phyloP scores from a whole-genome alignment of 2,888 invertebrate species.

The Rhamnusium bicolor region DNA sequence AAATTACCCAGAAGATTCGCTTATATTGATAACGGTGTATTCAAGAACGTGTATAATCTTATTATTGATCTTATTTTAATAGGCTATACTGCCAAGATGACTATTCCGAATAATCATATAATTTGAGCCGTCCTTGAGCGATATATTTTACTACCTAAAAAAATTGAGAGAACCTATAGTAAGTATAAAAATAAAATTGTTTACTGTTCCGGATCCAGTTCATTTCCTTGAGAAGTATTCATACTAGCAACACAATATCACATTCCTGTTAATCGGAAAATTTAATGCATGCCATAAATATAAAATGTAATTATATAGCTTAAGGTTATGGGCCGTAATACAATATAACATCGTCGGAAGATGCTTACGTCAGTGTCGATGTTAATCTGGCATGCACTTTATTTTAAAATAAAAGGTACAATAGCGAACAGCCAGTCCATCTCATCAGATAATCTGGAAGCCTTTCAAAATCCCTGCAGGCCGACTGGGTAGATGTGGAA shows the following conservation, averaged over 20 bases:
- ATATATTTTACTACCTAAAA: not conserved
- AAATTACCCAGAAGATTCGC: too few relatives aligned
- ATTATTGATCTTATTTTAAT: not conserved
- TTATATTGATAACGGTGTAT: too few relatives aligned
- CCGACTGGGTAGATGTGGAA: not conserved
- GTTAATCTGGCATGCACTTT: slow-evolving; percentile 46
- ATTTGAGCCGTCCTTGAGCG: not conserved
- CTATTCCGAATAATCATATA: not conserved
- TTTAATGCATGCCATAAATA: slow-evolving; percentile 21
- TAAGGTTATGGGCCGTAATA: slow-evolving; percentile 19
- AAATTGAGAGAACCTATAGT: too few relatives aligned
- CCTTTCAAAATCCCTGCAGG: slow-evolving; percentile 32
- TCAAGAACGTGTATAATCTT: not conserved
- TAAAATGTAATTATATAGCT: slow-evolving; percentile 28
- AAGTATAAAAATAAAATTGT: not conserved
- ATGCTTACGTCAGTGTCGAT: slow-evolving; percentile 42
- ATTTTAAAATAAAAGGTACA: slow-evolving; percentile 44
- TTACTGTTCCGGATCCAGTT: not conserved
- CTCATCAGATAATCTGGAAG: slow-evolving; percentile 46
- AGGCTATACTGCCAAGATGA: not conserved
- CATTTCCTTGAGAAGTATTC: slow-evolving; percentile 8
- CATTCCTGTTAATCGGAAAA: slow-evolving; percentile 21
- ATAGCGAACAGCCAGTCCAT: slow-evolving; percentile 41
- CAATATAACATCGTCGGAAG: slow-evolving; percentile 18
- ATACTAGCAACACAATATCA: slow-evolving; percentile 1